These are phyloP conservation scores for Epiblema foenella DNA, from an alignment of 2,888 invertebrate species.

Conservation along the genomic window DNA sequence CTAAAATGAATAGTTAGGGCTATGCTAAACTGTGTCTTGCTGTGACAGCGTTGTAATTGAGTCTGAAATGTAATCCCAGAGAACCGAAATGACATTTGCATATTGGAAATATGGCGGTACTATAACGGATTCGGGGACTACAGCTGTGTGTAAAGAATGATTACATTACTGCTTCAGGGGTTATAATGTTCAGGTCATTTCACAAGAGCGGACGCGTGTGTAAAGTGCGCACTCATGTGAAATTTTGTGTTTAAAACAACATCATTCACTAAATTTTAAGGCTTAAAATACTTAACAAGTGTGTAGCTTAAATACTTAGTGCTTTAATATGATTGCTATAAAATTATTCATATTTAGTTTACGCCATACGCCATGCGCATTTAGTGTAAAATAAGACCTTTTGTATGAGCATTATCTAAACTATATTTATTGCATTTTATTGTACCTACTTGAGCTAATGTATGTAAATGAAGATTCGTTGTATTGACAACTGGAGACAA, in stretches of 20 bases:
- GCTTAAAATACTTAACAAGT: too few relatives aligned
- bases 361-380: too few relatives aligned
- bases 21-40: background rate
- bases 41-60: conserved; percentile 23
- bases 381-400: too few relatives aligned
- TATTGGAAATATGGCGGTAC: conserved; percentile 17
- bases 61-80: conserved; percentile 29
- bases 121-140: conserved; percentile 5
- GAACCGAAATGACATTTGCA: conserved; percentile 30
- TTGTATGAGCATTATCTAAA: too few relatives aligned
- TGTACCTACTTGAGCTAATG: too few relatives aligned
- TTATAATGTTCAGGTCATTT: conserved; percentile 1
- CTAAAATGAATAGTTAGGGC: background rate
- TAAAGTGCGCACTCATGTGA: too few relatives aligned
- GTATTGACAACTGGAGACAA: too few relatives aligned
- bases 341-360: too few relatives aligned
- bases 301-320: background rate
- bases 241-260: background rate
- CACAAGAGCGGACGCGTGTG: background rate
- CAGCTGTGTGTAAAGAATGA: conserved; percentile 1
- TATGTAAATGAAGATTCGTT: too few relatives aligned
- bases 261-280: background rate
- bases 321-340: background rate
- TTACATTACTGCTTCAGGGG: background rate
- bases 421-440: too few relatives aligned